A percentile compares a stretch with the other conserved stretches of the same genome.
Conservation (phyloP, 1,140 invertebrate species). For the Zaprionus inermis region DNA sequence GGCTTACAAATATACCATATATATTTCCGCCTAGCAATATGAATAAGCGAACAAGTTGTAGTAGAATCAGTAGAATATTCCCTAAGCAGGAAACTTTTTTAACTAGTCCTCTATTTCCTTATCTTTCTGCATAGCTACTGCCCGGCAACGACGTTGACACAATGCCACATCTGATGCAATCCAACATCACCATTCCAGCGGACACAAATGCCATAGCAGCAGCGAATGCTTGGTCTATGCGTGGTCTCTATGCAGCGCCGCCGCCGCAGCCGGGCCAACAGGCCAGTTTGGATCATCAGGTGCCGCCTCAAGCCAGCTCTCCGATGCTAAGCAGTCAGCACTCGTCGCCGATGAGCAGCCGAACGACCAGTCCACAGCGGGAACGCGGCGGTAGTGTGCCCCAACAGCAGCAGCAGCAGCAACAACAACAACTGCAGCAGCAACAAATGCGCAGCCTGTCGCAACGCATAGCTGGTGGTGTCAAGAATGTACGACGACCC, state of each 20-base stretch:
- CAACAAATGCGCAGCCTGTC: constrained; percentile 67
- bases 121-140: constrained; percentile 52
- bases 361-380: constrained; percentile 86
- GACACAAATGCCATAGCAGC: constrained; percentile 80
- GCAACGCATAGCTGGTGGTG: constrained; percentile 62
- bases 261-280: constrained; percentile 53
- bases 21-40: background rate
- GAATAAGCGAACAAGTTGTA: too few relatives aligned
- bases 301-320: constrained; percentile 85
- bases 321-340: constrained; percentile 87
- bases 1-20: background rate
- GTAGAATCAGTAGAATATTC: too few relatives aligned
- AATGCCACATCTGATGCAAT: constrained; percentile 76
- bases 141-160: constrained; percentile 72
- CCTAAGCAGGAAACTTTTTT: background rate
- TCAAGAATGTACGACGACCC: constrained; percentile 79
- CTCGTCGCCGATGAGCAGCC: constrained; percentile 86
- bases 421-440: constrained; percentile 32
- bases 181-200: constrained; percentile 80
- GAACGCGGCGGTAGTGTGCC: constrained; percentile 84
- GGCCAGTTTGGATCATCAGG: constrained; percentile 67
- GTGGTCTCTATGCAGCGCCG: constrained; percentile 57
- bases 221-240: constrained; percentile 65
- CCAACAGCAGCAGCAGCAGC: constrained; percentile 61
- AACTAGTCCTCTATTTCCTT: background rate